These are phyloP conservation scores for Ia io DNA, from an alignment of 2,113 vertebrate genomes.

Conservation along the genomic window DNA sequence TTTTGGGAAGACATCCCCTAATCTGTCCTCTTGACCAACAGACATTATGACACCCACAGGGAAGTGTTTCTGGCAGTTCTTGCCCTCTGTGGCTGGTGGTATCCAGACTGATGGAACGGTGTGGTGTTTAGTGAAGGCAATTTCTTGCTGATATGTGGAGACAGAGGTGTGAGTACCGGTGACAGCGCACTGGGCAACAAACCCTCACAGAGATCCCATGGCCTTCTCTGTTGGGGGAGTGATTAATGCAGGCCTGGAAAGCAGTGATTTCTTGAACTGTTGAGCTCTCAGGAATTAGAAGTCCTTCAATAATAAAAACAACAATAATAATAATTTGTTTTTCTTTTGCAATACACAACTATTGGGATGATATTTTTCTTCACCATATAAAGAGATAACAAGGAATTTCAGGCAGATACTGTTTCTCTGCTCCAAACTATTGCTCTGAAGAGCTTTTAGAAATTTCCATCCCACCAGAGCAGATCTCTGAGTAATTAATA, in stretches of 20 bases:
- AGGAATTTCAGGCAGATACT: background rate
- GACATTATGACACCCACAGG: no score
- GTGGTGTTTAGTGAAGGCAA: background rate
- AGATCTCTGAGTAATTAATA: background rate
- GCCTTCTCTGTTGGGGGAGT: background rate
- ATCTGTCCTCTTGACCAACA: background rate
- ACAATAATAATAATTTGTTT: background rate
- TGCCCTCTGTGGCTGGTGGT: background rate
- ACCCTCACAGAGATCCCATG: background rate
- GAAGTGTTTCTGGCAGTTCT: background rate
- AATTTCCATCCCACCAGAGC: background rate
- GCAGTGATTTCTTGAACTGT: background rate
- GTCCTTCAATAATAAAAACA: background rate
- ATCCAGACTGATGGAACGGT: background rate
- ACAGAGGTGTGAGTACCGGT: background rate
- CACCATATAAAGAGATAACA: background rate
- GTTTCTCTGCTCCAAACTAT: background rate
- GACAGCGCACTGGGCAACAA: background rate
- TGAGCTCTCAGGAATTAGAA: background rate
- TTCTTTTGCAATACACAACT: background rate
- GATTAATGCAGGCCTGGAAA: background rate
- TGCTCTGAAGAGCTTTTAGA: conserved; percentile 19
- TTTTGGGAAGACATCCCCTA: background rate
- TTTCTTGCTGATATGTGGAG: background rate
- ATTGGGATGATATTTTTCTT: background rate